A percentile compares a stretch with the other conserved stretches of the same genome.
phyloP scores from a whole-genome alignment of 2,888 invertebrate genomes.

The Steinernema hermaphroditum region DNA sequence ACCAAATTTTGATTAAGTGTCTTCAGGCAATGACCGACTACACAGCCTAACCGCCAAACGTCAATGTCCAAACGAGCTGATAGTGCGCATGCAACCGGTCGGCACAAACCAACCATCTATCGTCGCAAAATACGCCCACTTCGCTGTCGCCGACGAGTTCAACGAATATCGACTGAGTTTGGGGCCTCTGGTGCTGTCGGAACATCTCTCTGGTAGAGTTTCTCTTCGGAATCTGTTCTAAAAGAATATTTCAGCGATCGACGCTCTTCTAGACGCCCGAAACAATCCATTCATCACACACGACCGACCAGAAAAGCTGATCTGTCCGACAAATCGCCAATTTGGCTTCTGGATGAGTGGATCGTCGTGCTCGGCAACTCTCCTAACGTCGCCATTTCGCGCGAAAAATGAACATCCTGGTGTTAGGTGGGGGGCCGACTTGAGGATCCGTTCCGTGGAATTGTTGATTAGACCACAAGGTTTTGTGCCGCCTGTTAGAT shows the following conservation, averaged over 20 bases:
- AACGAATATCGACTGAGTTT: slow-evolving; percentile 31
- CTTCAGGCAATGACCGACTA: slow-evolving; percentile 37
- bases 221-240: neutral
- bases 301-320: slow-evolving; percentile 25
- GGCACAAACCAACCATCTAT: neutral
- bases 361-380: slow-evolving; percentile 26
- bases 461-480: slow-evolving; percentile 32
- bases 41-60: slow-evolving; percentile 39
- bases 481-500: slow-evolving; percentile 26
- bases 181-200: slow-evolving; percentile 28
- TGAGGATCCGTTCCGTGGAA: slow-evolving; percentile 29
- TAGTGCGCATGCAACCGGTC: slow-evolving; percentile 32
- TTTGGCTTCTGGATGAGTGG: slow-evolving; percentile 37
- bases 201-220: neutral
- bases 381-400: slow-evolving; percentile 29
- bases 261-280: slow-evolving; percentile 36
- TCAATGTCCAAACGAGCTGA: slow-evolving; percentile 36
- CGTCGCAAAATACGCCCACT: slow-evolving; percentile 34
- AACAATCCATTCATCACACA: slow-evolving; percentile 35
- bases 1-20: too few species aligned
- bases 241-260: slow-evolving; percentile 34
- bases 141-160: slow-evolving; percentile 37
- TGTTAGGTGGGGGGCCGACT: slow-evolving; percentile 27
- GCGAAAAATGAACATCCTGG: slow-evolving; percentile 31
- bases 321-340: slow-evolving; percentile 26